phyloP scores from a whole-genome alignment of 1,140 invertebrate genomes.

The Eriosoma lanigerum region DNA sequence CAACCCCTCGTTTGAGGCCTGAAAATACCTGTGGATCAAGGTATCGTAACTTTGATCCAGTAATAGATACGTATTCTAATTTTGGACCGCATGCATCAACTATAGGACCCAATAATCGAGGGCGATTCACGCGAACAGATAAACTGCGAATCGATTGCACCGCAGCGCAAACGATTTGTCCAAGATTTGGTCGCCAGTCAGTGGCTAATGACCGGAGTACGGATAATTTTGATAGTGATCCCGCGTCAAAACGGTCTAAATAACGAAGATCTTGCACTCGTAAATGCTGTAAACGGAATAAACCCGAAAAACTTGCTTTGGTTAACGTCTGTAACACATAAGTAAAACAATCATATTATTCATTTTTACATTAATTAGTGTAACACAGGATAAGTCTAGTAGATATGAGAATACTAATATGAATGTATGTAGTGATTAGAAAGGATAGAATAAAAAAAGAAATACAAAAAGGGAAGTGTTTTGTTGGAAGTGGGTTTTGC shows the following conservation, averaged over 20 bases:
- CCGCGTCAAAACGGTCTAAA: conserved; percentile 58
- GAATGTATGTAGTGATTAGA: too few species aligned
- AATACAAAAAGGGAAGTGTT: too few species aligned
- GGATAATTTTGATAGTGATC: conserved; percentile 55
- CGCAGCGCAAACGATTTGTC: conserved; percentile 65
- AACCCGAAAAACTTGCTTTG: conserved; percentile 57
- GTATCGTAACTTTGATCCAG: conserved; percentile 68
- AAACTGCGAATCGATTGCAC: conserved; percentile 65
- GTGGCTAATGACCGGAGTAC: conserved; percentile 57
- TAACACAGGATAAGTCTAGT: too few species aligned
- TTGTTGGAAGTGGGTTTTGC: too few species aligned
- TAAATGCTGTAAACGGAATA: conserved; percentile 57
- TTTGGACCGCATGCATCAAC: conserved; percentile 66
- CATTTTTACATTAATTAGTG: too few species aligned
- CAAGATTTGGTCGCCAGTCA: conserved; percentile 68
- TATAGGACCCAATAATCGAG: conserved; percentile 64
- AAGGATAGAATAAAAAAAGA: too few species aligned
- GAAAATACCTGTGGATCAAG: conserved; percentile 73
- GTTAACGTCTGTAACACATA: conserved; percentile 56
- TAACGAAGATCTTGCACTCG: conserved; percentile 55
- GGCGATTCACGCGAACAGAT: conserved; percentile 71
- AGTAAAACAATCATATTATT: neutral
- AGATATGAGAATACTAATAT: too few species aligned
- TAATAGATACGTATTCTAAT: conserved; percentile 76
- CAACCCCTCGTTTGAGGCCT: conserved; percentile 64